Base-by-base conservation (phyloP, 2,113 vertebrate genomes). In the Cyanocitta stelleri region DNA sequence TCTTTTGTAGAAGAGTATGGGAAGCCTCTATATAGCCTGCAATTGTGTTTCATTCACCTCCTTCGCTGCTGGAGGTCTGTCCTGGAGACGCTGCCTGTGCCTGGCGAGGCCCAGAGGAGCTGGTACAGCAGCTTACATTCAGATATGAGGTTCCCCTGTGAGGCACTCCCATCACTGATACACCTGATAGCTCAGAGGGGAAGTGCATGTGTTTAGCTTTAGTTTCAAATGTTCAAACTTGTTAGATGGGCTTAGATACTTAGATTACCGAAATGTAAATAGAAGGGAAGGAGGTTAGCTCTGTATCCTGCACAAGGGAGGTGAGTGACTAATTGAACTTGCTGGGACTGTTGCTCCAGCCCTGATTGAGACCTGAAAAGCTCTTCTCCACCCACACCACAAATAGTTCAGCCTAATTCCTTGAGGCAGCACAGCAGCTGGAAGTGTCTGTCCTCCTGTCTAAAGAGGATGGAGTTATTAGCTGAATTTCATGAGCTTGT, bases 301-400 rank as follows among this genome's bases (percentile, higher is more conserved):
- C 80, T 32, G 7, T 32, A 59, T 63, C 64, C 67, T 67, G 35
- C 18, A 44, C 21, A 13, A 44, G 13, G 43, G 55, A 95, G 61
- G 52, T 56, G 62, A 79, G 66, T 86, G 86, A 90, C 52, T 81
- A 84, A 89, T 87, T 59, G 80, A 93, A 81, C 93, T 90, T 90
- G 73, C 91, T 68, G 76, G 86, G 84, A 93, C 89, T 92, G 91
- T 96, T 93, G 56, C 73, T 93, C 73, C 89, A 84, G 68, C 85
- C 64, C 68, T 84, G 59, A 94, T 0, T 59, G 79, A 90, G 64
- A 71, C 80, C 72, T 89, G 64, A 48, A 93, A 90, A 81, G 30
- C 48, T 75, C 32, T 81, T 90, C 55, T 46, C 59, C 69, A 78
- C 86, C 86, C 86, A 93, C 56, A 77, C 21, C 48, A 75, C 89